Conservation (phyloP, 2,797 vertebrate genomes). For the Rhinoraja longicauda region DNA sequence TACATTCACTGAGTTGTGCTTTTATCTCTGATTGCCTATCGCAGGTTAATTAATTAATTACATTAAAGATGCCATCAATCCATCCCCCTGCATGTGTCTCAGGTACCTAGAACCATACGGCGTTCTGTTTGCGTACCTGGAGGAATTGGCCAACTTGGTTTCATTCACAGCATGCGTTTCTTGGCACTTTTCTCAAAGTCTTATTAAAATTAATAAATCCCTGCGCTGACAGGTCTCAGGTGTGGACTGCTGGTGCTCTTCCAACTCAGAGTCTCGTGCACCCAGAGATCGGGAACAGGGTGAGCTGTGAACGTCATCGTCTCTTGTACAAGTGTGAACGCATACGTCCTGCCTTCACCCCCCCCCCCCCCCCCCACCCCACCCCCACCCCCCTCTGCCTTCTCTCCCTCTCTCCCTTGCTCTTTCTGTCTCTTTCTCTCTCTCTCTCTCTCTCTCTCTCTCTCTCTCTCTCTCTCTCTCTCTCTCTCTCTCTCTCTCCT, state of each 20-base stretch:
- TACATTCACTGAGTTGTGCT: not conserved
- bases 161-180: constrained; percentile 22
- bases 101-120: not conserved
- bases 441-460: too few relatives aligned
- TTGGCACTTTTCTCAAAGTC: constrained; percentile 39
- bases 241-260: not conserved
- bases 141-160: not conserved
- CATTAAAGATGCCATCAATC: not conserved
- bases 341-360: not conserved
- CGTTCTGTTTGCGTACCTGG: not conserved
- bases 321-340: not conserved
- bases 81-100: not conserved
- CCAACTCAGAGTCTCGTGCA: constrained; percentile 35
- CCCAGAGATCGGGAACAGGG: too few relatives aligned
- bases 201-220: constrained; percentile 39
- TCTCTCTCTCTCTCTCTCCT: too few relatives aligned
- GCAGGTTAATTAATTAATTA: not conserved
- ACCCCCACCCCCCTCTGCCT: not conserved
- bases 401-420: not conserved
- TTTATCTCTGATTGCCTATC: not conserved
- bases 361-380: not conserved
- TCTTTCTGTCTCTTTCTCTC: not conserved
- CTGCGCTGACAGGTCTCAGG: constrained; percentile 38
- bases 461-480: too few relatives aligned
- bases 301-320: not conserved